These are phyloP conservation scores for Thymelicus sylvestris DNA, from an alignment of 2,888 invertebrate species.

Conservation along the genomic window DNA sequence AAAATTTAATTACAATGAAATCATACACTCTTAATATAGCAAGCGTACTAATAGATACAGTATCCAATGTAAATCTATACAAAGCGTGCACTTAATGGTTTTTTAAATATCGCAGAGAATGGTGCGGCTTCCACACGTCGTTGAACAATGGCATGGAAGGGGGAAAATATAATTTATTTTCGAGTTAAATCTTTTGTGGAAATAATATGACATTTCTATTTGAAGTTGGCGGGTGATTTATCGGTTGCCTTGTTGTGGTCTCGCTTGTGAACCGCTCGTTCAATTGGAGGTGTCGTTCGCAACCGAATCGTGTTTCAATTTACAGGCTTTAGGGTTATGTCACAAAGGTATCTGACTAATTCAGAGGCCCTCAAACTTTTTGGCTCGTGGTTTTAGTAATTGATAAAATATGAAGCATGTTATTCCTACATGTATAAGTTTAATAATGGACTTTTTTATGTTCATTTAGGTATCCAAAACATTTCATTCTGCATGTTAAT, in stretches of 20 bases:
- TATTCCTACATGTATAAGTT: no score
- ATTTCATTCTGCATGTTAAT: no score
- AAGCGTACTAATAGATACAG: constrained; percentile 18
- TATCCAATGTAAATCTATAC: constrained; percentile 54
- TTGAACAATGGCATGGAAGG: constrained; percentile 76
- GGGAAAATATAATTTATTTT: constrained; percentile 85
- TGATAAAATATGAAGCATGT: no score
- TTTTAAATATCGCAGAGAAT: constrained; percentile 80
- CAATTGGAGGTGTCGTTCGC: constrained; percentile 62
- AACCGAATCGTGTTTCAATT: constrained; percentile 57
- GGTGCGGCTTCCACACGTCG: constrained; percentile 79
- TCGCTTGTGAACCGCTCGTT: constrained; percentile 58
- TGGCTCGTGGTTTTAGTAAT: no score
- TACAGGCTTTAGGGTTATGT: constrained; percentile 52
- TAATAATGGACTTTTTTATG: no score
- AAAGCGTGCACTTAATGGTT: constrained; percentile 82
- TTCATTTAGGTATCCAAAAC: no score
- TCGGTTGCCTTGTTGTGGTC: constrained; percentile 75
- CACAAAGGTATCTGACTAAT: background rate
- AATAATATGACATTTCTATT: constrained; percentile 86
- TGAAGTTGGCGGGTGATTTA: constrained; percentile 83
- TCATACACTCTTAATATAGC: constrained; percentile 3
- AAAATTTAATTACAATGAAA: background rate
- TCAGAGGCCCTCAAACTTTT: constrained; percentile 35
- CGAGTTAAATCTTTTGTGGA: constrained; percentile 86